These are phyloP conservation scores for Elachura formosa DNA, from an alignment of 2,113 vertebrate species.

Conservation along the genomic window DNA sequence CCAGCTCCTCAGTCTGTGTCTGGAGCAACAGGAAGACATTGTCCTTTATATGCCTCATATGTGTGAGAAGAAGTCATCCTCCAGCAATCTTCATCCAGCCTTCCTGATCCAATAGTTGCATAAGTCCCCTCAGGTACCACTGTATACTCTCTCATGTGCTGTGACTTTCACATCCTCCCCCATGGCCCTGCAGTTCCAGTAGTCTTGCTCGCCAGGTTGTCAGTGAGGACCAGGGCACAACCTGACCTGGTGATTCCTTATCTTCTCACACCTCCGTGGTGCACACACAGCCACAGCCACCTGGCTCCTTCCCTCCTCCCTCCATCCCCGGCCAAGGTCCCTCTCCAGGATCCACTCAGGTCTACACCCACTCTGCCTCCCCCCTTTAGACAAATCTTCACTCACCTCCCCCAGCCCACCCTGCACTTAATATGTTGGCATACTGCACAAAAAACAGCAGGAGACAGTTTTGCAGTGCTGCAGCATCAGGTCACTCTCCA, in stretches of 20 bases:
- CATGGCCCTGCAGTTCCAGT: background rate
- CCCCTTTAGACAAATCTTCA: background rate
- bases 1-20: background rate
- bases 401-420: background rate
- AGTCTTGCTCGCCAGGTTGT: background rate
- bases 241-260: background rate
- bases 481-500: accelerated
- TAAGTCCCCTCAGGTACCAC: accelerated
- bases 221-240: background rate
- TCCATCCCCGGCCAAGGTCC: background rate
- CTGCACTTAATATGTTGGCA: accelerated
- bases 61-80: background rate
- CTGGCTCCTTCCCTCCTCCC: background rate
- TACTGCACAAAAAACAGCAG: accelerated
- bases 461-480: background rate
- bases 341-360: accelerated
- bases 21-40: background rate
- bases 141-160: accelerated
- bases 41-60: background rate
- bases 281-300: background rate
- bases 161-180: background rate
- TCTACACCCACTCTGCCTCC: too few species aligned
- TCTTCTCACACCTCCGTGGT: background rate
- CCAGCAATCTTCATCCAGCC: background rate
- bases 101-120: background rate